Percentiles rank a stretch among this genome's conserved stretches.
phyloP scores from a whole-genome alignment of 2,113 vertebrate species.

The Colaptes auratus region DNA sequence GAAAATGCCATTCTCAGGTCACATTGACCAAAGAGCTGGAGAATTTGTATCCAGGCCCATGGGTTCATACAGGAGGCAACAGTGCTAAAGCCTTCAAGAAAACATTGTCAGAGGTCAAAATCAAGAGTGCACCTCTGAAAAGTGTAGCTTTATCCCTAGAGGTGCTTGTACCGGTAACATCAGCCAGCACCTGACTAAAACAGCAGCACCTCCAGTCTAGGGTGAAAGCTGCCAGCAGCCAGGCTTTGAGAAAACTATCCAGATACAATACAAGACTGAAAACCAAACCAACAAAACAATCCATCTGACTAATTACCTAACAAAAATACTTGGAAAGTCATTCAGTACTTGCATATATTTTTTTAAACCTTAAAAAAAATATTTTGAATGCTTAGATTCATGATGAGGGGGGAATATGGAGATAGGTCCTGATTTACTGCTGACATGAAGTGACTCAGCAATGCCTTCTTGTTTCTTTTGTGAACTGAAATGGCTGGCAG shows the following conservation, averaged over 20 bases:
- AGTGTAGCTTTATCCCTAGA: background rate
- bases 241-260: background rate
- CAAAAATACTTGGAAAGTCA: background rate
- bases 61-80: background rate
- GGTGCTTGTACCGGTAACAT: background rate
- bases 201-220: background rate
- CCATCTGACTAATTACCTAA: background rate
- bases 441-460: background rate
- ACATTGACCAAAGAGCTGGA: background rate
- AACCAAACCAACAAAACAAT: background rate
- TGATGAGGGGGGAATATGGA: background rate
- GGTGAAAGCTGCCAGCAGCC: background rate
- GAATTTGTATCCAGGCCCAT: background rate
- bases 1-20: background rate
- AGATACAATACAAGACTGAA: accelerated
- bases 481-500: background rate
- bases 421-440: background rate
- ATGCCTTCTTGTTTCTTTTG: background rate
- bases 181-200: background rate
- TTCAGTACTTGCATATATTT: background rate
- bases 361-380: background rate
- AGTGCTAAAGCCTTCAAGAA: background rate
- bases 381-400: background rate
- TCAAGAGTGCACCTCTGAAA: background rate
- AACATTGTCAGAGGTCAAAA: background rate